phyloP scores from a whole-genome alignment of 2,113 vertebrate species.

The Pithys albifrons region DNA sequence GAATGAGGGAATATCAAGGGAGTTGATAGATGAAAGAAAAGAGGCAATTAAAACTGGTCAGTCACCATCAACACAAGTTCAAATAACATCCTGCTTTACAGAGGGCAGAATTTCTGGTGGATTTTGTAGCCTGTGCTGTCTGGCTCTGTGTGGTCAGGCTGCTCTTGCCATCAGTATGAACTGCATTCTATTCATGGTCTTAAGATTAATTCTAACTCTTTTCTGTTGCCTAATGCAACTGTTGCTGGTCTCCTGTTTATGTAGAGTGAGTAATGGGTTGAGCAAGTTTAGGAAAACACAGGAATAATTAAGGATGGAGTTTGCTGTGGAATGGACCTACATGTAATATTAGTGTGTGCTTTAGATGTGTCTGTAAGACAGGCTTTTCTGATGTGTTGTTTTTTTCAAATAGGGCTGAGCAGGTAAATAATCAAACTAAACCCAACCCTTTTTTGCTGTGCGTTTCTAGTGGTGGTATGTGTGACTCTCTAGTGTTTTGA shows the following conservation, averaged over 20 bases:
- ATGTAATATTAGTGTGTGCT: background rate
- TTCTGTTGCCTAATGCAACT: background rate
- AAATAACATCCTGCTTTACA: background rate
- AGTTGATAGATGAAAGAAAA: background rate
- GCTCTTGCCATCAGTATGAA: background rate
- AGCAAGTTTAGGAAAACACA: background rate
- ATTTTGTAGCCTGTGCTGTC: background rate
- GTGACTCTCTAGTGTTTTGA: background rate
- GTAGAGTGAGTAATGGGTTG: accelerated
- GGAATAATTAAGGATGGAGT: background rate
- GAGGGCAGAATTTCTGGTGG: background rate
- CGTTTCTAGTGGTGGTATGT: background rate
- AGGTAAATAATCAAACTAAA: background rate
- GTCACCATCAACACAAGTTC: background rate
- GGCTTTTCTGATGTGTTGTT: background rate
- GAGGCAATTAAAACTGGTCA: background rate
- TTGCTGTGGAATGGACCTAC: background rate
- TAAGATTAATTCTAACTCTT: background rate
- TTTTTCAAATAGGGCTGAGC: background rate
- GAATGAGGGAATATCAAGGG: background rate
- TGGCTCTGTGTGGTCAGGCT: background rate
- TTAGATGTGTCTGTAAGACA: background rate
- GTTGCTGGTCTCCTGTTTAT: background rate
- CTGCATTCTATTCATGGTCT: background rate
- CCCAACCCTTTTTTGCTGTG: background rate